A percentile compares a stretch with the other conserved stretches of the same genome.
phyloP scores from a whole-genome alignment of 2,797 vertebrate species.

The Notamacropus eugenii region DNA sequence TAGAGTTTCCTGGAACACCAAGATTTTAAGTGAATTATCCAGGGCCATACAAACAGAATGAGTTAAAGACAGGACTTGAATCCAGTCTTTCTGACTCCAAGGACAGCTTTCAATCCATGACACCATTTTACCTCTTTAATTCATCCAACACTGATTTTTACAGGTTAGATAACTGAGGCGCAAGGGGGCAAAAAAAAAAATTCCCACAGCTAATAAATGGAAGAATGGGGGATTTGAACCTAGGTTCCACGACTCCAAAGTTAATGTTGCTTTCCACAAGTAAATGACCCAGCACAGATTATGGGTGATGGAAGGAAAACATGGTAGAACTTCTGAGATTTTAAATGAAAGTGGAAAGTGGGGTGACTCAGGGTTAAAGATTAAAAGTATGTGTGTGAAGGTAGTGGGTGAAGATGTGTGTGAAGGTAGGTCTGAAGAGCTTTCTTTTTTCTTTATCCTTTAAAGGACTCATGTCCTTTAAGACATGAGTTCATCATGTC shows the following conservation, averaged over 20 bases:
- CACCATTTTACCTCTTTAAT: neutral
- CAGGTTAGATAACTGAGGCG: neutral
- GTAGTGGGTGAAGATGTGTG: neutral
- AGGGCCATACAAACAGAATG: neutral
- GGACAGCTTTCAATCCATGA: neutral
- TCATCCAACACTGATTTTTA: neutral
- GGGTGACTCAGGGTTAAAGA: neutral
- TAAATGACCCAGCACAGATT: neutral
- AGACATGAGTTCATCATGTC: neutral
- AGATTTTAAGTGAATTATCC: neutral
- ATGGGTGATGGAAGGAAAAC: neutral
- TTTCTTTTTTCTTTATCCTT: neutral
- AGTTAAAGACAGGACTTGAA: neutral
- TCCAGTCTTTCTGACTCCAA: neutral
- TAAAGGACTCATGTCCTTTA: no score
- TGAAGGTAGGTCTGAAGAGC: neutral
- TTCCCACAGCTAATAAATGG: neutral
- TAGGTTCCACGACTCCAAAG: neutral
- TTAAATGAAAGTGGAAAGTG: neutral
- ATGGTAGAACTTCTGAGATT: neutral
- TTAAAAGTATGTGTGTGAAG: neutral
- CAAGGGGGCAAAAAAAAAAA: neutral
- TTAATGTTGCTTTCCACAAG: neutral
- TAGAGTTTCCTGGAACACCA: neutral
- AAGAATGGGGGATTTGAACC: neutral